Base-by-base conservation (phyloP, 92 coral and sea anemone genomes). In the Pocillopora grandis region DNA sequence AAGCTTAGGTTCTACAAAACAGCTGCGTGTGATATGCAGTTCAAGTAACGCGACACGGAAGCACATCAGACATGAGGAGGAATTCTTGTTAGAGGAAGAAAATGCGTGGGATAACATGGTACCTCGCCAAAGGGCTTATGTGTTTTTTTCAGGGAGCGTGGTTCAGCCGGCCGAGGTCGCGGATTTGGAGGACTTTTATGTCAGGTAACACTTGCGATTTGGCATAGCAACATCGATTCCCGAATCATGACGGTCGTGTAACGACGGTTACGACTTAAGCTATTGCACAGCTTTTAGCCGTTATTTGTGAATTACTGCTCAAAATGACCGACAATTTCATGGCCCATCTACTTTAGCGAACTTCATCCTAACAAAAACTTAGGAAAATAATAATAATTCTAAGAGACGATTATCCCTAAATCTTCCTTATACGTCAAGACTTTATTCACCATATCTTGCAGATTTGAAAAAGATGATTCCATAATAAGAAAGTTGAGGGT, bases 191-290 rank as follows among this genome's bases (percentile, higher is more conserved):
- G 48, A n/a, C 23, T 13, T 70, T 7, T 42, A 18, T 35, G 77
- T 81, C 85, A 70, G 76, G 85, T 81, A 49, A 70, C 57, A 12
- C 57, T 31, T 42, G 52, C 52, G 52, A 42, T 42, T 42, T 42
- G 52, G 52, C 52, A 42, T 3, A 42, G 8, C 52, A 42, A 42
- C 52, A 42, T 42, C 52, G 8, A 42, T 42, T 42, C 8, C 52
- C 52, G 52, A 42, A 42, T 42, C 52, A 7, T 42, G 52, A 42
- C 52, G 52, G 52, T 42, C 52, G 31, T 27, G 31, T 27, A 0
- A 27, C 31, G 31, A 27, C 31, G 31, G 31, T 27, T 27, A 27
- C 31, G 31, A 27, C 31, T 27, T 27, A 27, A 27, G 31, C 31
- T 27, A 27, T 27, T 27, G 31, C 31, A 27, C 31, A 27, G 31